A percentile compares a stretch with the other conserved stretches of the same genome.
phyloP scores from a whole-genome alignment of 2,888 invertebrate genomes.

The Hedya salicella region DNA sequence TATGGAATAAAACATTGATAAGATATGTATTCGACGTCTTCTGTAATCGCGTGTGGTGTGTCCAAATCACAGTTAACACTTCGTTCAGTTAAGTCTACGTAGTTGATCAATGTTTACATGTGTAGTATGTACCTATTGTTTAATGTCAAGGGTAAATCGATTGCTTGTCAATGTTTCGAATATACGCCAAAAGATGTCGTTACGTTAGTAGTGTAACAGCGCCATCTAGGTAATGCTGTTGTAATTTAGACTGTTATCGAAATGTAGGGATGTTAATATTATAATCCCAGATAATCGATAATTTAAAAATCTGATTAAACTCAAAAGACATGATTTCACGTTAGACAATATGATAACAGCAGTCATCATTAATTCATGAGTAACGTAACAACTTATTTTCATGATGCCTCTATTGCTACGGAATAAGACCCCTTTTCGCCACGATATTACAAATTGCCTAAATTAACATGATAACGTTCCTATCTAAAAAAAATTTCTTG shows the following conservation, averaged over 20 bases:
- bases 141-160: constrained; percentile 8
- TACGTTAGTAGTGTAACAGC: background rate
- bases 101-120: background rate
- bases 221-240: constrained; percentile 18
- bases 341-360: constrained; percentile 7
- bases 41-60: background rate
- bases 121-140: background rate
- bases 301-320: background rate
- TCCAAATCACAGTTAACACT: too few relatives aligned
- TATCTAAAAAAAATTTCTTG: background rate
- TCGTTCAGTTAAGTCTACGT: background rate
- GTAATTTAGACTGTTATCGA: background rate
- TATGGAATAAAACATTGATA: constrained; percentile 5
- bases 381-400: too few relatives aligned
- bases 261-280: background rate
- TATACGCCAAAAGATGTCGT: constrained; percentile 18
- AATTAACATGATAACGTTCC: background rate
- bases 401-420: background rate
- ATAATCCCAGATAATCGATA: background rate
- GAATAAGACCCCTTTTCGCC: background rate
- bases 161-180: background rate
- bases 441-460: background rate
- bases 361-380: too few relatives aligned
- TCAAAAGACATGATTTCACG: background rate
- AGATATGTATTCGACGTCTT: background rate